Percentiles rank a stretch among this genome's conserved stretches.
These are phyloP conservation scores for Hafferia zeledoni DNA, from an alignment of 2,797 vertebrate species.

Conservation along the genomic window DNA sequence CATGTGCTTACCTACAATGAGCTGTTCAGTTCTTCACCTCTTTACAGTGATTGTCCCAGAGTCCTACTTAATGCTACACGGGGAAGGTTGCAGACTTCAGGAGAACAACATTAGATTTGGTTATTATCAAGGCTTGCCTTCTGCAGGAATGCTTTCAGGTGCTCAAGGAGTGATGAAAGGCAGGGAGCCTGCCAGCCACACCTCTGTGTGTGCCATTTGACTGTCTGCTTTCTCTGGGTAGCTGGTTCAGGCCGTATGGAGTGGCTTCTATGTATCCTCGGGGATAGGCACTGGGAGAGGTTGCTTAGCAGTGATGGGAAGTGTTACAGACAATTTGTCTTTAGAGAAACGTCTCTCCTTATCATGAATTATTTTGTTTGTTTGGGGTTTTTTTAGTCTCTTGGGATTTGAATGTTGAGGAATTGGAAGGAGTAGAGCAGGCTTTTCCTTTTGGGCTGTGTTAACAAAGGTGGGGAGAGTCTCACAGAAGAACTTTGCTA, in stretches of 20 bases:
- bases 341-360: not conserved
- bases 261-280: rapidly evolving
- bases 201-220: not conserved
- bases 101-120: not conserved
- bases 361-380: not conserved
- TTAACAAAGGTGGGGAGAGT: not conserved
- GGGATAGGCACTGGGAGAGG: not conserved
- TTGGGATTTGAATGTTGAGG: not conserved
- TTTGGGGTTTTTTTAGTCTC: not conserved
- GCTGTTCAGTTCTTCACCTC: not conserved
- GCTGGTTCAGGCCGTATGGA: not conserved
- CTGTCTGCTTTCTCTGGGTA: not conserved
- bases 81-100: not conserved
- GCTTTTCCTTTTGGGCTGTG: not conserved
- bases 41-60: rapidly evolving
- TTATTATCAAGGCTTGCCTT: not conserved
- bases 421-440: not conserved
- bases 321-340: not conserved
- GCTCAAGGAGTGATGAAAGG: not conserved
- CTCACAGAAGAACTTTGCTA: not conserved
- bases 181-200: not conserved
- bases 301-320: not conserved
- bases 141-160: not conserved
- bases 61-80: not conserved
- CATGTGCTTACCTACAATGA: not conserved